These are phyloP conservation scores for Sciurus niger DNA, from an alignment of 2,113 vertebrate species.

Conservation along the genomic window DNA sequence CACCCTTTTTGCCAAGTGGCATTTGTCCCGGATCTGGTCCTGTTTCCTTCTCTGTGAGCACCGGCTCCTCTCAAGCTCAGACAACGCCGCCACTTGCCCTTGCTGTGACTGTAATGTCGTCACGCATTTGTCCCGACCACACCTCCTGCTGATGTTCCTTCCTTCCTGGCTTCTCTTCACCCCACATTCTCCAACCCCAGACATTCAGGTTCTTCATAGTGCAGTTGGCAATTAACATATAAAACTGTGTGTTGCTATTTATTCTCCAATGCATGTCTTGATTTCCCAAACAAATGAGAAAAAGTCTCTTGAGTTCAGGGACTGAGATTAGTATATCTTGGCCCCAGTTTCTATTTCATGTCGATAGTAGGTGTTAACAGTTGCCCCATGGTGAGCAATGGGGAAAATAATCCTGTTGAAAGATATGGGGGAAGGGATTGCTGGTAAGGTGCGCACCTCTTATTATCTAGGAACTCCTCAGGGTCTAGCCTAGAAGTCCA, in stretches of 20 bases:
- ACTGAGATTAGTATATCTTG: neutral
- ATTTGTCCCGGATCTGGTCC: neutral
- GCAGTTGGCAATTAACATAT: neutral
- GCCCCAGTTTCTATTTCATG: neutral
- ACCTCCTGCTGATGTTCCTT: neutral
- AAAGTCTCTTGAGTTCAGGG: neutral
- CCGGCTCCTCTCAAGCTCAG: neutral
- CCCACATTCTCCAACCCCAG: no score
- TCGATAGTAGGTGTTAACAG: neutral
- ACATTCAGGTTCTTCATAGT: neutral
- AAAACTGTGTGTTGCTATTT: neutral
- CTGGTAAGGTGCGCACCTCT: neutral
- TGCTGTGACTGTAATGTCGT: neutral
- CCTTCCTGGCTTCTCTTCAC: neutral
- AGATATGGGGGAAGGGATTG: neutral
- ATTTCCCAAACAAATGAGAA: neutral
- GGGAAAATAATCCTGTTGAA: neutral
- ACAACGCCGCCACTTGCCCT: neutral
- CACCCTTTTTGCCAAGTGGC: neutral
- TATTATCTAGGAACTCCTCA: neutral
- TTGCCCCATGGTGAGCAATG: neutral
- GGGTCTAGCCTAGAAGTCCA: neutral
- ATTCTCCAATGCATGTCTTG: neutral
- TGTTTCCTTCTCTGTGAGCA: constrained; percentile 16
- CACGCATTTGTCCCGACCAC: neutral